These are phyloP conservation scores for Ditylenchus dipsaci DNA, from an alignment of 1,140 invertebrate species.

Conservation along the genomic window DNA sequence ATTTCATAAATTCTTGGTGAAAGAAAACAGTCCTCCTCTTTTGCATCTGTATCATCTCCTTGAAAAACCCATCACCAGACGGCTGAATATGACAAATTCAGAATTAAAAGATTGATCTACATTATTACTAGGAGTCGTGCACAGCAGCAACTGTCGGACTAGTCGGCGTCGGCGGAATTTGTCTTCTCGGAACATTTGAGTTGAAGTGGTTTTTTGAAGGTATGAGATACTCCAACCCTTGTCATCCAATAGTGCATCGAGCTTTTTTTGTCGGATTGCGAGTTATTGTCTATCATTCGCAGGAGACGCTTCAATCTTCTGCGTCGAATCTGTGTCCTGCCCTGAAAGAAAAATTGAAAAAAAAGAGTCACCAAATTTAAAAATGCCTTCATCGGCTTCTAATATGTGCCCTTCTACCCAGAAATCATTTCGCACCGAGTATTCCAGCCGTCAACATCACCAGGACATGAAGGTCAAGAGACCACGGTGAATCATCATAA, in stretches of 20 bases:
- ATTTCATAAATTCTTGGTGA: conserved; percentile 48
- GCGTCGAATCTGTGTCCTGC: not conserved
- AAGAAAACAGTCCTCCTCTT: conserved; percentile 20
- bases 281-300: not conserved
- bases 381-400: conserved; percentile 25
- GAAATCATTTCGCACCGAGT: conserved; percentile 32
- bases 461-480: conserved; percentile 30
- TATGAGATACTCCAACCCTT: conserved; percentile 32
- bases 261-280: conserved; percentile 5
- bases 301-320: not conserved
- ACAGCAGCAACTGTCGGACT: conserved; percentile 34
- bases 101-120: not conserved
- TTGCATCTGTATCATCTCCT: conserved; percentile 9
- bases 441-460: conserved; percentile 47
- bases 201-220: conserved; percentile 39
- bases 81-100: not conserved
- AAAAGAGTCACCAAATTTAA: not conserved
- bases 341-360: conserved; percentile 4
- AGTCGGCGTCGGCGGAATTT: conserved; percentile 35
- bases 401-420: conserved; percentile 7
- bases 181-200: conserved; percentile 21
- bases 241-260: not conserved
- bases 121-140: conserved; percentile 20
- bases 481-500: conserved; percentile 28
- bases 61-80: too few relatives aligned